Percentiles rank a stretch among this genome's conserved stretches.
Evolutionary conservation across 1,140 invertebrate genomes (phyloP).

Genomic region (Drosophila parabipectinata): DNA sequence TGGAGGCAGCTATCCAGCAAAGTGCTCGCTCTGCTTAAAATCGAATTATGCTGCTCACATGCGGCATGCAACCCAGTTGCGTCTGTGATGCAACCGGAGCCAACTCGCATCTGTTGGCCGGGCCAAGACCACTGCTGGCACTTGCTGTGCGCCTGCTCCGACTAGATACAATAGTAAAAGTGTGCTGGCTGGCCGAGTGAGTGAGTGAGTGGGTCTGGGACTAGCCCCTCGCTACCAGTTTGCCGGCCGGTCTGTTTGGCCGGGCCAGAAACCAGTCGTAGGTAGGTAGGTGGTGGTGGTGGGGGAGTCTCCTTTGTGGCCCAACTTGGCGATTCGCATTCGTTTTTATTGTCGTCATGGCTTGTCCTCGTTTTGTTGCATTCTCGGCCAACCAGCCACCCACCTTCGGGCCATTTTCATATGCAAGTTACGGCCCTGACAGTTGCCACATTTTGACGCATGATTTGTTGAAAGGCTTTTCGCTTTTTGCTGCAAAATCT

Average conservation of each 20-base stretch:
- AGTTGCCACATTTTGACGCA: conserved; percentile 80
- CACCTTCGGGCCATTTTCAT: conserved; percentile 52
- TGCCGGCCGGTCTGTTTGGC: conserved; percentile 47
- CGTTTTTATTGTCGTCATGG: conserved; percentile 78
- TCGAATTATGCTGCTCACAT: conserved; percentile 54
- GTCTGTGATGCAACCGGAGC: conserved; percentile 53
- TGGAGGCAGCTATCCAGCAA: neutral
- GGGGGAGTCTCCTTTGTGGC: conserved; percentile 32
- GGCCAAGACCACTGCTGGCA: conserved; percentile 53
- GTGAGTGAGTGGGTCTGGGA: conserved; percentile 32
- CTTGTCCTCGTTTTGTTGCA: conserved; percentile 64
- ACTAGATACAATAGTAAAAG: conserved; percentile 84
- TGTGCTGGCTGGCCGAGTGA: conserved; percentile 48
- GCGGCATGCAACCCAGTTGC: conserved; percentile 24
- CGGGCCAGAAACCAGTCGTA: conserved; percentile 18
- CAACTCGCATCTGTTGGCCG: conserved; percentile 43
- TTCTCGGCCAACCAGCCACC: conserved; percentile 44
- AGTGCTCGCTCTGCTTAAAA: conserved; percentile 41
- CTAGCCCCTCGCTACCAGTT: conserved; percentile 18
- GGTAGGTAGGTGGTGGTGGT: conserved; percentile 57
- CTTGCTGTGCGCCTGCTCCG: conserved; percentile 78
- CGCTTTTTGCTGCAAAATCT: conserved; percentile 53
- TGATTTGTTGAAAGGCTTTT: conserved; percentile 79
- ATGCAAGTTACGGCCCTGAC: conserved; percentile 70
- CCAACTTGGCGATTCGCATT: conserved; percentile 77